Evolutionary conservation across 2,888 invertebrate genomes (phyloP).

Genomic region (Hololepta plana): DNA sequence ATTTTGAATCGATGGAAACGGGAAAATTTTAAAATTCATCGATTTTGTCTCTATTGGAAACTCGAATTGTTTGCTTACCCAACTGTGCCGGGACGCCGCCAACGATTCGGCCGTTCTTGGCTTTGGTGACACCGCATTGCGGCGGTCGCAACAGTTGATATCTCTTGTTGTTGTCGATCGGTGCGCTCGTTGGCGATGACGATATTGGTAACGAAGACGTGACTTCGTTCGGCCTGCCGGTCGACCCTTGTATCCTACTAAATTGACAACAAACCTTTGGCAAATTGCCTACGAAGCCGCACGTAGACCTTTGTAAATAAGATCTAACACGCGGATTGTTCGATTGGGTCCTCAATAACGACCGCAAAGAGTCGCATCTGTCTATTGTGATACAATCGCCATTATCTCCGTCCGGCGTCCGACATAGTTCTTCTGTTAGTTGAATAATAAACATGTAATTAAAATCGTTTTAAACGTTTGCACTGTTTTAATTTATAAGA

Average conservation of each 20-base stretch:
- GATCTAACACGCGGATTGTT: constrained; percentile 28
- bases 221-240: constrained; percentile 5
- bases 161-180: not conserved
- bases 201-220: constrained; percentile 1
- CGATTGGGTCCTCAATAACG: constrained; percentile 28
- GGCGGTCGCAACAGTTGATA: constrained; percentile 22
- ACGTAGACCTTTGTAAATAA: constrained; percentile 43
- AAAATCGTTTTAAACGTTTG: no score
- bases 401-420: constrained; percentile 27
- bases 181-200: constrained; percentile 1
- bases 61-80: constrained; percentile 30
- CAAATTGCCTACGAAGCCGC: constrained; percentile 43
- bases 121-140: constrained; percentile 44
- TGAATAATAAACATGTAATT: no score
- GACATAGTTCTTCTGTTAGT: constrained; percentile 26
- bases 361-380: constrained; percentile 31
- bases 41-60: not conserved
- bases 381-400: constrained; percentile 37
- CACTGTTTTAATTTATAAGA: no score
- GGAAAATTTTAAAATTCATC: no score
- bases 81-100: constrained; percentile 49
- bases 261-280: constrained; percentile 46
- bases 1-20: no score
- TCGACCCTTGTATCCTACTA: constrained; percentile 5
- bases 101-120: constrained; percentile 42